These are phyloP conservation scores for Lymantria dispar DNA, from an alignment of 2,888 invertebrate species.

Conservation along the genomic window DNA sequence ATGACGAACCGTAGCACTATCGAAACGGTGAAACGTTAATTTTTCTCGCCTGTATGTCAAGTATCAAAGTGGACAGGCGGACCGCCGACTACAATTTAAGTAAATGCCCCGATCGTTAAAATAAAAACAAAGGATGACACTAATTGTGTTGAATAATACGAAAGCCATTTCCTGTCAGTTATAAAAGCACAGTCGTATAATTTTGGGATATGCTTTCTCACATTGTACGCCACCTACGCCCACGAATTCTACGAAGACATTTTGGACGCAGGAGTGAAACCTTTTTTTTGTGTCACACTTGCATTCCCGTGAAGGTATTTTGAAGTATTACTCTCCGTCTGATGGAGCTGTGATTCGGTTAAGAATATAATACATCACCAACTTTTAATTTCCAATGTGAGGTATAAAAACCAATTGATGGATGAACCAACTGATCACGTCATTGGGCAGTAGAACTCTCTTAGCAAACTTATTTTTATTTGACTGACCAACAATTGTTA, in stretches of 20 bases:
- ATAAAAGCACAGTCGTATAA: constrained; percentile 53
- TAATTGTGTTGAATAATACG: constrained; percentile 45
- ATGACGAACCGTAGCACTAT: constrained; percentile 16
- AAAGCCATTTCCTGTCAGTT: constrained; percentile 46
- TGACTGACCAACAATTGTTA: too few species aligned
- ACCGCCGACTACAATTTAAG: constrained; percentile 43
- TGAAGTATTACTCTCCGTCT: too few species aligned
- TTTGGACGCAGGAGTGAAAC: constrained; percentile 61
- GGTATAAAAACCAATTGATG: too few species aligned
- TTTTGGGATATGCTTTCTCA: constrained; percentile 71
- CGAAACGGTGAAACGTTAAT: constrained; percentile 13
- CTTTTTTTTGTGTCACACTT: constrained; percentile 65
- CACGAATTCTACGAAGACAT: constrained; percentile 70
- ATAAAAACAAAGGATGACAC: constrained; percentile 42
- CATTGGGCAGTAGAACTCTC: too few species aligned
- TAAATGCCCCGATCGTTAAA: constrained; percentile 33
- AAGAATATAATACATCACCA: too few species aligned
- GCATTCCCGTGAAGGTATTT: constrained; percentile 25
- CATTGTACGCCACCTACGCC: constrained; percentile 65
- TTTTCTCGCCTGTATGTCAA: constrained; percentile 35
- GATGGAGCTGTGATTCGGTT: too few species aligned
- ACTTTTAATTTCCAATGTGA: too few species aligned
- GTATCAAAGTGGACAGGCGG: constrained; percentile 36
- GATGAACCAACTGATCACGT: too few species aligned
- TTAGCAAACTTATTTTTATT: too few species aligned